Evolutionary conservation across 2,113 vertebrate species (phyloP), one percentile per base, ranked within the genome.

Genomic region (Bagarius yarrelli): DNA sequence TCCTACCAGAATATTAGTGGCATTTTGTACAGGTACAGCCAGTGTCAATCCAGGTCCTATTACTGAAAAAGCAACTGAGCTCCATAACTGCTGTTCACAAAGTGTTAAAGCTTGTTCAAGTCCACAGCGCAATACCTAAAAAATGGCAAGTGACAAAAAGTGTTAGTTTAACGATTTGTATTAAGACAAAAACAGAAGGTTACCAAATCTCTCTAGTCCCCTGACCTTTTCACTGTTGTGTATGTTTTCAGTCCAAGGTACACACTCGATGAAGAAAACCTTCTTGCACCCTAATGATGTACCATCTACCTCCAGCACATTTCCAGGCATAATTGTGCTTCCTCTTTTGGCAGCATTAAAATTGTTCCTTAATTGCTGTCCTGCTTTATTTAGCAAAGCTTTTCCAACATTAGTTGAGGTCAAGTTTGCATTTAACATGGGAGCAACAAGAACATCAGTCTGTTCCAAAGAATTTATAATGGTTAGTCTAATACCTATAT

Each of bases 251-350:
- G 87, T 85, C 89, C 90, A 92, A 13, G 84, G 82, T 16, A 80
- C 4, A 56, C 91, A 93, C 40, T 90, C 86, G 11, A 93, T 81
- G 73, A 92, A 91, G 69, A 90, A 86, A 73, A 93, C 50, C 55
- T 85, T 89, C 1, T 85, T 83, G 82, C 87, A 91, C 21, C 85
- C 83, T 16, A 91, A 32, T 0, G 83, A 59, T 12, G 85, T 79
- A 0, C 56, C 87, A 6, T 63, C 56, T 0, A 93, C 86, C 61
- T 85, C 77, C 78, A 92, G 36, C 27, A 92, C 87, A 8, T 88
- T 88, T 61, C 90, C 91, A 21, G 89, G 84, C 0, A 0, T 1
- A 19, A 88, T 2, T 12, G 0, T 19, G 8, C 19, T 27, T n/a
- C 27, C 66, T 0, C 55, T 60, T 70, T 78, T 76, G 23, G 53